Base-by-base conservation (phyloP, 2,888 invertebrate genomes). In the Drosophila gaucha region DNA sequence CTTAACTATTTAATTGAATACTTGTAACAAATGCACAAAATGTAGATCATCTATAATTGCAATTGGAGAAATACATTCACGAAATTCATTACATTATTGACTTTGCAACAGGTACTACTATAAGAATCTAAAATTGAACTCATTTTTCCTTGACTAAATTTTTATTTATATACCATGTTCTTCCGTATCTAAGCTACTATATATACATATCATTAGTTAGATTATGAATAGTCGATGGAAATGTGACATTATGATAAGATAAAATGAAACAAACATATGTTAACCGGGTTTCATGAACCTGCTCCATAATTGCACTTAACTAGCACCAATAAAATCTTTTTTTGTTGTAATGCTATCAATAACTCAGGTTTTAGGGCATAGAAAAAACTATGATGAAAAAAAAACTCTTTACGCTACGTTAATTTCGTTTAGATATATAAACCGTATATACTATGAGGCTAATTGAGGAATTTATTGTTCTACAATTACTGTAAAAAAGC, bases 1-100 rank as follows among this genome's bases (percentile, higher is more conserved):
- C n/a, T 26, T 49, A 77, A 65, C 80, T 65, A 12, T 72, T 47
- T 62, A 67, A 76, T 76, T 67, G 10, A 54, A 41, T 41, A n/a
- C 38, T 14, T 50, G 38, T 41, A 31, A 18, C 18, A 22, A 18
- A 31, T 43, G 16, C 31, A 57, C 33, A 18, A 41, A 24, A 12
- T 1, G 10, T 20, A n/a, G 44, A 50, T 54, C 31, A 55, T 35
- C 26, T 35, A 30, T 43, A 55, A 63, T 54, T 56, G 18, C 4
- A 43, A 49, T 33, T 66, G 9, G n/a, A 28, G 18, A 6, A 8
- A 28, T 8, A 10, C 31, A n/a, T 0, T 12, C 12, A n/a, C 20
- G 9, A 33, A 22, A 31, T 22, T 5, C 18, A 26, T 6, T 38
- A 26, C n/a, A 26, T 12, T 16, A 18, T n/a, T 50, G 18, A 18